Conservation (phyloP, 37 sponge, comb jelly and placozoan genomes). For the Chondrilla cf. caribensis region DNA sequence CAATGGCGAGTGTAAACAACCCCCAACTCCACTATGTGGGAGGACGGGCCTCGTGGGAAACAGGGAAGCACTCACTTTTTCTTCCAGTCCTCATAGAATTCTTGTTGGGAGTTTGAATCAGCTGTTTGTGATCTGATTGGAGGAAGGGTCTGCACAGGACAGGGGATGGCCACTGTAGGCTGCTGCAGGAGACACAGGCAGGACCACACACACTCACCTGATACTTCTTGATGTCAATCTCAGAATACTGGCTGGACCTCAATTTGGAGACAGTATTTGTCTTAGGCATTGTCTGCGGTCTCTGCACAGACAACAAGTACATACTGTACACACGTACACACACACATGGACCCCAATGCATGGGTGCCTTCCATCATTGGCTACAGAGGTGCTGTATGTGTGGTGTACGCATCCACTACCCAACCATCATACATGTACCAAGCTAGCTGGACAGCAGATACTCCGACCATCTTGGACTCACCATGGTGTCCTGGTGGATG, state of each 20-base stretch:
- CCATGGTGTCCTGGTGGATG: too few relatives aligned
- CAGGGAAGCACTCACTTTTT: background rate
- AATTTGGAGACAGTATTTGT: background rate
- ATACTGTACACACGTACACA: background rate
- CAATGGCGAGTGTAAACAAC: too few relatives aligned
- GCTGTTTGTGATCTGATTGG: constrained; percentile 27
- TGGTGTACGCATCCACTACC: too few relatives aligned
- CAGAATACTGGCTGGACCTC: background rate
- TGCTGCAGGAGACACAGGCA: too few relatives aligned
- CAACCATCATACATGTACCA: too few relatives aligned
- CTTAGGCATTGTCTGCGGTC: constrained; percentile 37
- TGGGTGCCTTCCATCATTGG: too few relatives aligned
- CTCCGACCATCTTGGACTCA: background rate
- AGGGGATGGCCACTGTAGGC: too few relatives aligned
- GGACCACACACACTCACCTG: background rate
- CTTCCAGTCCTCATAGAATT: constrained; percentile 28
- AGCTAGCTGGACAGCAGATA: background rate
- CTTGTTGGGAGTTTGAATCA: background rate
- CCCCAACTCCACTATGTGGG: too few relatives aligned
- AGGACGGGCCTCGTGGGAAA: too few relatives aligned
- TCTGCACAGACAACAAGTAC: background rate
- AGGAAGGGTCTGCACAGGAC: background rate
- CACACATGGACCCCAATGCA: too few relatives aligned
- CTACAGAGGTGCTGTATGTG: too few relatives aligned
- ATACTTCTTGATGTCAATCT: constrained; percentile 7